Evolutionary conservation across 2,888 invertebrate genomes (phyloP).

Genomic region (Arrhopalites spinosus): DNA sequence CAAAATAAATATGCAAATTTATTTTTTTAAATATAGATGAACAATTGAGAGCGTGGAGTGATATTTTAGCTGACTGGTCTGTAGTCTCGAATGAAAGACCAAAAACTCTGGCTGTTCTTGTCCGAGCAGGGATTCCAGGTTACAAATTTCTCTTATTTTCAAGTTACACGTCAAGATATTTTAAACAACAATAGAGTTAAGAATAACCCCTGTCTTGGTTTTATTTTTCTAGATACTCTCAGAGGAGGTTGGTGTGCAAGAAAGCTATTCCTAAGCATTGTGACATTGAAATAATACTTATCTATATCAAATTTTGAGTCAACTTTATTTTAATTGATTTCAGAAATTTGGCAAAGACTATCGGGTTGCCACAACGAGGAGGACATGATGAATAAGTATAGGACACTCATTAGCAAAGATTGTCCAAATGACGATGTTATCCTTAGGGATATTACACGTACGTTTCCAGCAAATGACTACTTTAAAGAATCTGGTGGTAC

Average conservation of each 20-base stretch:
- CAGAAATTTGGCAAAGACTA: conserved; percentile 97
- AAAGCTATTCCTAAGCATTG: too few relatives aligned
- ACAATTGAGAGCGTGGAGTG: conserved; percentile 90
- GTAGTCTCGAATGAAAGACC: conserved; percentile 66
- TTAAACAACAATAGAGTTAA: background rate
- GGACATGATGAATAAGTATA: conserved; percentile 88
- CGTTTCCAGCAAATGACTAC: conserved; percentile 98
- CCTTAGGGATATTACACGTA: conserved; percentile 93
- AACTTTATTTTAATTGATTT: too few relatives aligned
- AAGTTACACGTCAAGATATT: background rate
- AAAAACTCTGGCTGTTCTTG: conserved; percentile 77
- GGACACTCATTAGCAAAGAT: conserved; percentile 92
- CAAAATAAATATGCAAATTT: too few relatives aligned
- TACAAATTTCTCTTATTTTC: background rate
- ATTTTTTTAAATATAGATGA: too few relatives aligned
- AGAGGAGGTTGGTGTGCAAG: too few relatives aligned
- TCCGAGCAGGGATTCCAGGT: conserved; percentile 79
- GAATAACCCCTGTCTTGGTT: background rate
- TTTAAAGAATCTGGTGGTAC: conserved; percentile 91
- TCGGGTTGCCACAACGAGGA: conserved; percentile 83
- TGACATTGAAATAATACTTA: too few relatives aligned
- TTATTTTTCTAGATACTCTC: conserved; percentile 72
- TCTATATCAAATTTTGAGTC: too few relatives aligned
- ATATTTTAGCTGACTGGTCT: conserved; percentile 75
- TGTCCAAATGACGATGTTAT: conserved; percentile 94